Percentiles rank a stretch among this genome's conserved stretches.
These are phyloP conservation scores for Myotis yumanensis DNA, from an alignment of 2,113 vertebrate genomes.

Conservation along the genomic window DNA sequence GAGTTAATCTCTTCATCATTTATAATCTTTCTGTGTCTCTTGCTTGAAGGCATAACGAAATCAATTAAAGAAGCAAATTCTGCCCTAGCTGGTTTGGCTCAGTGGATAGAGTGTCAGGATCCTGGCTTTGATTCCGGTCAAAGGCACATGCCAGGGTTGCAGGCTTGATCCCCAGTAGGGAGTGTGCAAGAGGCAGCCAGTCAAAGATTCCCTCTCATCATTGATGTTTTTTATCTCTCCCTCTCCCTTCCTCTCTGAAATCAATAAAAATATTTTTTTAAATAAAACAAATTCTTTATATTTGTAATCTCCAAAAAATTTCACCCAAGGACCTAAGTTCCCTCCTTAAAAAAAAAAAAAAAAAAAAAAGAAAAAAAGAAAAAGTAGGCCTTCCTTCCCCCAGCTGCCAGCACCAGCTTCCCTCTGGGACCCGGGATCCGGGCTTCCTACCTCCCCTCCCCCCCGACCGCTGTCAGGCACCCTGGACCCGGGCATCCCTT, in stretches of 20 bases:
- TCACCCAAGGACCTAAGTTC: not conserved
- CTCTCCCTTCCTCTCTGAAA: too few species aligned
- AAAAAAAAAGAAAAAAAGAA: too few species aligned
- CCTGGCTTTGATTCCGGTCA: not conserved
- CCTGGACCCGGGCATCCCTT: too few species aligned
- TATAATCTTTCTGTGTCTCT: not conserved
- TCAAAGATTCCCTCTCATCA: not conserved
- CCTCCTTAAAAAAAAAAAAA: too few species aligned
- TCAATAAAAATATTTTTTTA: too few species aligned
- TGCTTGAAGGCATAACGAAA: not conserved
- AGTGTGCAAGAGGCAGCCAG: not conserved
- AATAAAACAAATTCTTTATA: slow-evolving; percentile 16
- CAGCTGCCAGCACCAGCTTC: too few species aligned
- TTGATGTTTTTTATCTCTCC: not conserved
- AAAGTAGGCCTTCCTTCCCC: too few species aligned
- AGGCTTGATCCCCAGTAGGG: too few species aligned
- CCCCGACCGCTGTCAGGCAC: too few species aligned
- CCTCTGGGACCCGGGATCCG: too few species aligned
- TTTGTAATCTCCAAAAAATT: not conserved
- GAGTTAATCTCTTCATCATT: not conserved
- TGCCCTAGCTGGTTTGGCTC: not conserved
- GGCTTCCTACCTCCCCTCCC: too few species aligned
- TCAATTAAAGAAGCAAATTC: not conserved
- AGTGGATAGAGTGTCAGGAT: not conserved
- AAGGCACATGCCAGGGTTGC: not conserved